phyloP scores from a whole-genome alignment of 2,888 invertebrate genomes.

The Carcina quercana region DNA sequence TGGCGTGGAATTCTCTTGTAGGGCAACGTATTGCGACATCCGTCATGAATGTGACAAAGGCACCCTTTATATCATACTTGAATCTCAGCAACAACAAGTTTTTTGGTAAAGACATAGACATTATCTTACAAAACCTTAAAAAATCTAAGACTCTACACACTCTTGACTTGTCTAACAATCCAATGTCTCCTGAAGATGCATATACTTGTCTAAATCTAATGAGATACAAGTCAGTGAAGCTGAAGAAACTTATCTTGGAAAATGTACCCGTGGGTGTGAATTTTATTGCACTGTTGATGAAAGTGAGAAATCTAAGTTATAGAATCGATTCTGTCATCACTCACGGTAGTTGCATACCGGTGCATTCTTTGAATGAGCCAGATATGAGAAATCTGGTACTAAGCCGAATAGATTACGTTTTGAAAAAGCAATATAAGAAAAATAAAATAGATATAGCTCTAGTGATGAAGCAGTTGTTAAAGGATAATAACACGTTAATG shows the following conservation, averaged over 20 bases:
- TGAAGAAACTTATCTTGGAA: conserved; percentile 25
- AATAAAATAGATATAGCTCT: too few species aligned
- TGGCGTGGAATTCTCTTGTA: conserved; percentile 26
- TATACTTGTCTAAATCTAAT: conserved; percentile 18
- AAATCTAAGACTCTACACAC: conserved; percentile 18
- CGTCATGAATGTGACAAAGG: conserved; percentile 16
- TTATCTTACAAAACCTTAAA: conserved; percentile 13
- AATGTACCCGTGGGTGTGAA: conserved; percentile 21
- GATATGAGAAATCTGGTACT: conserved; percentile 25
- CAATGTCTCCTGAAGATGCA: conserved; percentile 22
- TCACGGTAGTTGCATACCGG: conserved; percentile 17
- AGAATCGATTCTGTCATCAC: conserved; percentile 22
- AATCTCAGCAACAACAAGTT: conserved; percentile 26
- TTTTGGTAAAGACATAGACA: conserved; percentile 14
- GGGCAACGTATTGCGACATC: conserved; percentile 19
- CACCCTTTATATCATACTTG: conserved; percentile 15
- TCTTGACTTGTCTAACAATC: conserved; percentile 27
- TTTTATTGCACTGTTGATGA: conserved; percentile 18
- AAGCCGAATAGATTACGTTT: conserved; percentile 23
- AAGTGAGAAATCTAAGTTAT: conserved; percentile 16
- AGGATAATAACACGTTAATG: too few species aligned
- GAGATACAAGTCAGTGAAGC: conserved; percentile 17
- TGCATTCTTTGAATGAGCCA: conserved; percentile 10
- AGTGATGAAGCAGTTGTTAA: too few species aligned
- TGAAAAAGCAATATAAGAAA: conserved; percentile 22